Percentiles rank a stretch among this genome's conserved stretches.
These are phyloP conservation scores for Tineola bisselliella DNA, from an alignment of 2,888 invertebrate species.

Conservation along the genomic window DNA sequence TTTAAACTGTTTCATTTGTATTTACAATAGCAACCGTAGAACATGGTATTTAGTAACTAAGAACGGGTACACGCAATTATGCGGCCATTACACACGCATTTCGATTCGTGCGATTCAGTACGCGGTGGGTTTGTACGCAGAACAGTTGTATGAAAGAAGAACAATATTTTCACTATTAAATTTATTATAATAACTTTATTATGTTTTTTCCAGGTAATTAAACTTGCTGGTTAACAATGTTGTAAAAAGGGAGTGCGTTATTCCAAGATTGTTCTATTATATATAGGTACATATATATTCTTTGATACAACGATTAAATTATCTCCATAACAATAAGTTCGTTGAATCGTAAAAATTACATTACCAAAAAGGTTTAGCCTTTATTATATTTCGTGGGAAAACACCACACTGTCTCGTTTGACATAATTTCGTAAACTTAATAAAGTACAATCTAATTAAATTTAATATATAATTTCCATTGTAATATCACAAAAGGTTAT, in stretches of 20 bases:
- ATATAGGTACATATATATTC: no score
- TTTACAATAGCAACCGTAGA: slow-evolving; percentile 1
- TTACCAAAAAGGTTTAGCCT: background rate
- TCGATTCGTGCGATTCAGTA: slow-evolving; percentile 2
- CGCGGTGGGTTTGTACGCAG: background rate
- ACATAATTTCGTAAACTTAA: background rate
- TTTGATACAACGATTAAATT: no score
- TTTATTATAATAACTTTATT: background rate
- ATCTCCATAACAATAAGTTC: background rate
- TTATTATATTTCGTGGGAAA: slow-evolving; percentile 2
- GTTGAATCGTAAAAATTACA: background rate
- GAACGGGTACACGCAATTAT: slow-evolving; percentile 21
- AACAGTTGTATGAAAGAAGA: background rate
- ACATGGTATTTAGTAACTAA: slow-evolving; percentile 4
- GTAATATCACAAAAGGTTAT: no score
- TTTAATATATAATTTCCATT: background rate
- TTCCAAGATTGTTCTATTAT: background rate
- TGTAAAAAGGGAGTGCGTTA: background rate
- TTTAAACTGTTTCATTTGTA: slow-evolving; percentile 15
- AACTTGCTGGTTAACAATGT: background rate
- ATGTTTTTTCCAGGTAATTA: background rate
- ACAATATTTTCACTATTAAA: background rate
- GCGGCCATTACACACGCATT: slow-evolving; percentile 24
- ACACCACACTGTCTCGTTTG: background rate
- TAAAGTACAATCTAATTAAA: background rate